phyloP scores from a whole-genome alignment of 2,797 vertebrate genomes.

The Sebastes minor region DNA sequence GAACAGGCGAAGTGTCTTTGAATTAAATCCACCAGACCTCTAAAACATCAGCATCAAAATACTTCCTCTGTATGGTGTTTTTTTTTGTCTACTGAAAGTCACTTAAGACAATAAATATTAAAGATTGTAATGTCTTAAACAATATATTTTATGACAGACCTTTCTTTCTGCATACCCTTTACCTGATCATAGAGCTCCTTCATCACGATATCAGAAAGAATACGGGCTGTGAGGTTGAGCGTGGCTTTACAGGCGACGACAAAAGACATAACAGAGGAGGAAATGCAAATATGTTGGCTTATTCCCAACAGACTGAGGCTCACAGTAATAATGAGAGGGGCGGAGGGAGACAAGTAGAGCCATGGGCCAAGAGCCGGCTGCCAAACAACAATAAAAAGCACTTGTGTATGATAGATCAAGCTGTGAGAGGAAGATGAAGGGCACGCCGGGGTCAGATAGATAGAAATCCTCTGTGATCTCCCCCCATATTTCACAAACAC shows the following conservation, averaged over 20 bases:
- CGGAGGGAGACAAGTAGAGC: slow-evolving; percentile 46
- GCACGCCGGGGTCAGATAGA: slow-evolving; percentile 62
- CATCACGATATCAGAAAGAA: slow-evolving; percentile 11
- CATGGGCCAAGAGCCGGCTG: slow-evolving; percentile 53
- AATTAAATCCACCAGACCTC: slow-evolving; percentile 23
- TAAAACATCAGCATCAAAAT: neutral
- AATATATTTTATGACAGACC: neutral
- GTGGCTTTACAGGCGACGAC: neutral
- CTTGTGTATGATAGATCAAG: slow-evolving; percentile 67
- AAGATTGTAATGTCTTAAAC: neutral
- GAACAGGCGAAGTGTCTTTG: slow-evolving; percentile 7
- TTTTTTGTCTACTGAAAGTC: neutral
- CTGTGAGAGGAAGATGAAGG: slow-evolving; percentile 70
- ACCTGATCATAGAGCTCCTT: neutral
- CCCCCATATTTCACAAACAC: slow-evolving; percentile 57
- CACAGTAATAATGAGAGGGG: slow-evolving; percentile 53
- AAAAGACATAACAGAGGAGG: neutral
- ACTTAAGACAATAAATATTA: slow-evolving; percentile 14
- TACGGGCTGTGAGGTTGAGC: neutral
- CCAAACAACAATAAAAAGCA: slow-evolving; percentile 69
- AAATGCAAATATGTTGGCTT: slow-evolving; percentile 52
- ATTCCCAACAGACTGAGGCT: slow-evolving; percentile 41
- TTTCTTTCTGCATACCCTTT: neutral
- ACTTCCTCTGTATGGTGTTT: neutral
- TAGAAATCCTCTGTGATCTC: slow-evolving; percentile 74